These are phyloP conservation scores for Calliopum simillimum DNA, from an alignment of 2,888 invertebrate species.

Conservation along the genomic window DNA sequence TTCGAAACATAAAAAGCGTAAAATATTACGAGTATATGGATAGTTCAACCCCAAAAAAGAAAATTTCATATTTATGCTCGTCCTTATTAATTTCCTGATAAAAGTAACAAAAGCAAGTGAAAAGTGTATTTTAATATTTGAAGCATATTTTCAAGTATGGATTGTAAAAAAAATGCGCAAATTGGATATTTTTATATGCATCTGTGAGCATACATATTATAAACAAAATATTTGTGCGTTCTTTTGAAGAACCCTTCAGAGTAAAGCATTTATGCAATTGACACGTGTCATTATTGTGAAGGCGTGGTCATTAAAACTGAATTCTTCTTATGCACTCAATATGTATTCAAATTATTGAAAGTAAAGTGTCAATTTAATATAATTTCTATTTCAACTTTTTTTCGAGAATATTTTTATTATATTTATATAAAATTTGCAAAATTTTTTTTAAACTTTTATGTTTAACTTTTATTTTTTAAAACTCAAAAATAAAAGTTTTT, in stretches of 20 bases:
- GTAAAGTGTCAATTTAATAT: background rate
- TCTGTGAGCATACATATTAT: too few species aligned
- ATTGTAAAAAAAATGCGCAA: slow-evolving; percentile 2
- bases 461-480: too few species aligned
- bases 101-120: background rate
- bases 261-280: background rate
- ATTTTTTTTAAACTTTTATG: too few species aligned
- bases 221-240: too few species aligned
- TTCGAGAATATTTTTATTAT: background rate
- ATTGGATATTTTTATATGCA: background rate
- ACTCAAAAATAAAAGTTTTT: too few species aligned
- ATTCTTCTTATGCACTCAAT: background rate
- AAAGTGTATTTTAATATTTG: slow-evolving; percentile 12
- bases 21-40: too few species aligned
- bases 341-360: background rate
- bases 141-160: slow-evolving; percentile 11
- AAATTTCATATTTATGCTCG: slow-evolving; percentile 26
- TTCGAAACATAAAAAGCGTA: background rate
- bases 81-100: slow-evolving; percentile 36
- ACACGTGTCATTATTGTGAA: background rate
- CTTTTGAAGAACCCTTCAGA: slow-evolving; percentile 18
- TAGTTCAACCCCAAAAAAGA: slow-evolving; percentile 19
- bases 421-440: too few species aligned
- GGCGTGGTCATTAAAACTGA: background rate
- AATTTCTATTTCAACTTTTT: background rate